Base-by-base conservation (phyloP, 2,113 vertebrate species). In the Phrynosoma blainvillii region DNA sequence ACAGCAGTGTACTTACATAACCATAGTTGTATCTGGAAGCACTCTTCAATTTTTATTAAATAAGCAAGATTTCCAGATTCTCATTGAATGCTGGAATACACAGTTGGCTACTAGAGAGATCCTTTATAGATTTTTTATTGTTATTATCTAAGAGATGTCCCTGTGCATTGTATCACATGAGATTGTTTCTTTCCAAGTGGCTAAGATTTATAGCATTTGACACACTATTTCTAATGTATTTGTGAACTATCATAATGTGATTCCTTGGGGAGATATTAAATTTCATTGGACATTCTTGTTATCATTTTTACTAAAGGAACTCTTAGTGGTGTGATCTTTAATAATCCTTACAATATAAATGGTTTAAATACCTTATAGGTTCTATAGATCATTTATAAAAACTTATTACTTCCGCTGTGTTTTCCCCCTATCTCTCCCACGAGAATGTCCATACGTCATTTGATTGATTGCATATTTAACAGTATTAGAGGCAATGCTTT, bases 391-490 rank as follows among this genome's bases (percentile, higher is more conserved):
- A 91, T 85, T 90, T 88, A 79, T 76, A 91, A 4, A 16, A 93
- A 30, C 36, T 32, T 75, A 88, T 84, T 32, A 90, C 65, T 87
- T 82, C 52, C 62, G 77, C 3, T 56, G 87, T 36, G 10, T 91
- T 32, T 93, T 89, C 25, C 88, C 36, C 88, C 32, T 11, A 84
- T 91, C 79, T 84, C 86, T 95, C 91, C 87, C 83, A 85, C 47
- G 74, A 95, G 83, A 93, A 90, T 56, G 27, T 87, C 81, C 84
- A 88, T 87, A 30, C 88, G 93, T 89, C 25, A 93, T 5, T 56
- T 95, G 93, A 96, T 92, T 94, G 92, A 96, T 94, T 95, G 30
- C 30, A 32, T 93, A 89, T 95, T 96, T 95, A 95, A 94, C 86
- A 89, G 89, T 84, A 79, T 93, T 94, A 80, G 90, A 96, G 96